A percentile compares a stretch with the other conserved stretches of the same genome.
These are phyloP conservation scores for Clunio marinus DNA, from an alignment of 2,888 invertebrate genomes.

Conservation along the genomic window DNA sequence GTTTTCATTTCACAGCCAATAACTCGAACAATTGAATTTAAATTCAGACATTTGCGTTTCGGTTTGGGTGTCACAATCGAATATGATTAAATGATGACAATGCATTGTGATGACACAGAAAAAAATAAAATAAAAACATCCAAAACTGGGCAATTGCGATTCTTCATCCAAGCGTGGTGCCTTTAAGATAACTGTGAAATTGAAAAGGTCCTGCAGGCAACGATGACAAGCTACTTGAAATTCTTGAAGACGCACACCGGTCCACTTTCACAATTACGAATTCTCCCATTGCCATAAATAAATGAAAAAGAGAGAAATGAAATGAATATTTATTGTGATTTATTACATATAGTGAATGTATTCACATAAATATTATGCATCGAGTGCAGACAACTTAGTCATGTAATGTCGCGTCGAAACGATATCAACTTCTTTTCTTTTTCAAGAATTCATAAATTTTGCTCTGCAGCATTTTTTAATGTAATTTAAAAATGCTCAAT, in stretches of 20 bases:
- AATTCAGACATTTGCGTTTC: background rate
- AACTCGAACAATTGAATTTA: background rate
- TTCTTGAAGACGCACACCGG: background rate
- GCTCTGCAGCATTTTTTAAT: background rate
- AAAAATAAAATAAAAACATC: too few species aligned
- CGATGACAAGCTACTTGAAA: background rate
- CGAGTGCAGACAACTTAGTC: constrained; percentile 28
- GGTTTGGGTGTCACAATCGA: background rate
- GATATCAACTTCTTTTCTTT: constrained; percentile 18
- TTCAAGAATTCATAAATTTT: constrained; percentile 24
- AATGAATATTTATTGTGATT: background rate
- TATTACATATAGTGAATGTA: constrained; percentile 32
- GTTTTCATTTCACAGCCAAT: background rate
- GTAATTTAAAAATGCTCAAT: background rate
- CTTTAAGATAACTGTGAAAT: background rate
- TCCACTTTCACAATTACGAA: background rate
- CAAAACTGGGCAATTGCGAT: too few species aligned
- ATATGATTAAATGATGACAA: background rate
- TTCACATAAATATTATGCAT: constrained; percentile 26
- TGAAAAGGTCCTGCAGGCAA: background rate
- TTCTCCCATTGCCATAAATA: background rate
- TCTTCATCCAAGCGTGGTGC: background rate
- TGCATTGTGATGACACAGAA: background rate
- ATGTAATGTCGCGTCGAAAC: too few species aligned
- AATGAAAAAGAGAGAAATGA: background rate